Evolutionary conservation across 2,888 invertebrate genomes (phyloP), one percentile per base, ranked within the genome.

Genomic region (Andrena fulva): DNA sequence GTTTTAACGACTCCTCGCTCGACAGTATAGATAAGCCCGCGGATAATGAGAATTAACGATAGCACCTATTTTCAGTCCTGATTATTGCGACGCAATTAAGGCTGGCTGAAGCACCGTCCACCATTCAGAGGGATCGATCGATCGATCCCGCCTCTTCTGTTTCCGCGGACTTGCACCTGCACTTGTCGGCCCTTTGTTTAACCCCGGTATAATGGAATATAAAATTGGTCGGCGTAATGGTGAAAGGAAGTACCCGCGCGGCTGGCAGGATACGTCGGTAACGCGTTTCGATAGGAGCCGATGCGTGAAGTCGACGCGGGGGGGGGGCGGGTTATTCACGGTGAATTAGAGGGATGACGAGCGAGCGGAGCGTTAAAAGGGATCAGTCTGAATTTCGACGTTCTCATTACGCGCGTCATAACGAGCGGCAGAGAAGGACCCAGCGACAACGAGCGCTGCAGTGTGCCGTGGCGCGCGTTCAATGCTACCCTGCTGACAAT

Each of bases 401-500:
- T 88, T 84, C 86, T 87, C 88, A 85, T 87, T 87, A 87, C 68
- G 73, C 60, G 86, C 79, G 74, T 86, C 81, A 88, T 81, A 86
- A 86, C 84, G 85, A 85, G 85, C 75, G 64, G 31, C 76, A 60
- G 82, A 67, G 77, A 68, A 85, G 85, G 77, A 24, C 59, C 64
- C 60, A 60, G 16, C 84, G 71, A 75, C 76, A 85, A 82, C 79
- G 76, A 74, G 72, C 73, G 80, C 50, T 62, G 50, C 69, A 56
- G 71, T 42, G 16, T 42, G 42, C 56, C 8, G 56, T 24, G 56
- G 27, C 56, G 77, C 24, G 62, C 73, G 84, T 81, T 86, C 86
- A 87, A 89, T 82, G 80, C 87, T 85, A 85, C 72, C 42, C 78
- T 71, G 84, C 85, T 89, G 88, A 88, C 88, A 89, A 88, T 89